phyloP scores from a whole-genome alignment of 2,888 invertebrate genomes.

The Folsomia manolachei region DNA sequence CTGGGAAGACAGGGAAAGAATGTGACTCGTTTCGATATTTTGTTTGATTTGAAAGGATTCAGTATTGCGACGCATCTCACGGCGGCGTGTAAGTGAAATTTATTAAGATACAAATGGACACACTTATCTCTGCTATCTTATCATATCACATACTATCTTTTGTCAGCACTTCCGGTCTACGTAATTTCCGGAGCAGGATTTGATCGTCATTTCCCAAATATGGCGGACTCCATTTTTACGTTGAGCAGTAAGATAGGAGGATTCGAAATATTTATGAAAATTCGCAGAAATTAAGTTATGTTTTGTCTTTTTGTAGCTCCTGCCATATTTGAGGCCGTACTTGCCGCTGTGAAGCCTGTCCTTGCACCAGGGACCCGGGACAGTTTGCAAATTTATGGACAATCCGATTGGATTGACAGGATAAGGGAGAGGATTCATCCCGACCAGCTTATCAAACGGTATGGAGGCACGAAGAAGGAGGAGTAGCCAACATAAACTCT shows the following conservation, averaged over 20 bases:
- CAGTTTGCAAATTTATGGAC: not conserved
- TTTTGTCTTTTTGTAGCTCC: too few species aligned
- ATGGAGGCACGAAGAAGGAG: not conserved
- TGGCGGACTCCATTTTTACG: not conserved
- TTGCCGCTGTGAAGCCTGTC: too few species aligned
- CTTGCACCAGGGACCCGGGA: too few species aligned
- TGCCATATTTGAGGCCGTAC: too few species aligned
- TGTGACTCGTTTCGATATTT: not conserved
- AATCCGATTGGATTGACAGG: not conserved
- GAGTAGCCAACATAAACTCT: too few species aligned
- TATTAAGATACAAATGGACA: too few species aligned
- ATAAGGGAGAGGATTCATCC: not conserved
- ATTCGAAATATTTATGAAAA: not conserved
- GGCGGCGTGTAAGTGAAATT: not conserved
- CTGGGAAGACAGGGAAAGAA: not conserved
- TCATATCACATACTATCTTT: too few species aligned
- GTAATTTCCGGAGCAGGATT: not conserved
- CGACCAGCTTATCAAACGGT: not conserved
- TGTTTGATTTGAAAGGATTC: not conserved
- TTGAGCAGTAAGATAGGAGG: not conserved
- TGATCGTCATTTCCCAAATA: not conserved
- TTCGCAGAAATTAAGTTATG: too few species aligned
- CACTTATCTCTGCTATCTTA: too few species aligned
- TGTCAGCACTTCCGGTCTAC: not conserved
- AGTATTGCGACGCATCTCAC: not conserved